Conservation (phyloP, 2,113 vertebrate genomes). For the Phoenicopterus ruber region DNA sequence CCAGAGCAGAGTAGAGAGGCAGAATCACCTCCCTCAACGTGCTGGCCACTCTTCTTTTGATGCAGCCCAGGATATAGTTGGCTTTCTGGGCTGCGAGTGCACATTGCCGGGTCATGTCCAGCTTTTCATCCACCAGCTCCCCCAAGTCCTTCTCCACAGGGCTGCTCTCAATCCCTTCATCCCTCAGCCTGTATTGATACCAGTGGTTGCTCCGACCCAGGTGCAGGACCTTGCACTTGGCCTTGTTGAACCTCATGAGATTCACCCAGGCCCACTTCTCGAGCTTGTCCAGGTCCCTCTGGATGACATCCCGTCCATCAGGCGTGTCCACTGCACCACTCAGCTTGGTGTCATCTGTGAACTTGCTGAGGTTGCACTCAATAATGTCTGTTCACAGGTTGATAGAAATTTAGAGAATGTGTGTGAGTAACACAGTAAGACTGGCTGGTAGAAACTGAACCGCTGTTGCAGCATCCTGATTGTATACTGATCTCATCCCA, state of each 20-base stretch:
- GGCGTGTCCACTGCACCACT: neutral
- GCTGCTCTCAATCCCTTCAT: neutral
- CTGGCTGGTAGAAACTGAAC: neutral
- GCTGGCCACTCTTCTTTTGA: fast-evolving
- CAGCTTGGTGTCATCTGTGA: neutral
- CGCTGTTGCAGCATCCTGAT: neutral
- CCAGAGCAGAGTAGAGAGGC: neutral
- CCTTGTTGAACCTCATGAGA: neutral
- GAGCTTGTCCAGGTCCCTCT: neutral
- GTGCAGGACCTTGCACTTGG: neutral
- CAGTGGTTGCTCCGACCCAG: fast-evolving
- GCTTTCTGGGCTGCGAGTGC: neutral
- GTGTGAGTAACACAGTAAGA: neutral
- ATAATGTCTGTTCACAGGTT: neutral
- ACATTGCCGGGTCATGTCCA: neutral
- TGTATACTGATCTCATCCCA: neutral
- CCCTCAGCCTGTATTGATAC: neutral
- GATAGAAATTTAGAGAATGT: neutral
- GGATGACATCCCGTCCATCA: neutral
- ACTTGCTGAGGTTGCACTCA: neutral
- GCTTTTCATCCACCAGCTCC: neutral
- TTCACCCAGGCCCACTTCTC: neutral
- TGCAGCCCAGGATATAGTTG: fast-evolving
- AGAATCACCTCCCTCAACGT: neutral
- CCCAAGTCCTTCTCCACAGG: fast-evolving